Evolutionary conservation across 2,113 vertebrate genomes (phyloP), one percentile per base, ranked within the genome.

Genomic region (Mellivora capensis): DNA sequence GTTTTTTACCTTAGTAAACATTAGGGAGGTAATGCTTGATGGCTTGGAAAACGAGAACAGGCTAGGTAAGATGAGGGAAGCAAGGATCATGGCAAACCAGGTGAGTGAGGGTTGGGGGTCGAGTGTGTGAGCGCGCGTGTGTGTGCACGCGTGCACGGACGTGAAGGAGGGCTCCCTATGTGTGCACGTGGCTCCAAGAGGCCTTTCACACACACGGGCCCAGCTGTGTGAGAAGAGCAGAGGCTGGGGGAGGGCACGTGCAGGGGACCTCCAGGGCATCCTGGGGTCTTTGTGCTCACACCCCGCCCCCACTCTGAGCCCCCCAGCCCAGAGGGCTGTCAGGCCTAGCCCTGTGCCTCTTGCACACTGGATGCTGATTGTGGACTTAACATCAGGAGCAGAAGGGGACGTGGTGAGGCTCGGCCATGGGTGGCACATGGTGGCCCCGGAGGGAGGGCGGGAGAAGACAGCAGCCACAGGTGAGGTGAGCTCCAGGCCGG

Each of bases 281-380:
- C 5, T 10, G 62, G 72, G 37, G 79, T 64, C 42, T n/a, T 6
- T 47, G 17, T 21, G 42, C 74, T 49, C 27, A 1, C 0, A 6
- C 21, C 27, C 6, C 67, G n/a, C 39, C 83, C 39, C 15, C 14
- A 52, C 4, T 52, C 49, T 4, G 14, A 13, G 13, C 14, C 49
- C 14, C 14, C 49, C 14, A 10, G 2, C 1, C 0, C 9, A 54
- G 61, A 31, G 61, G 37, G 15, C 5, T 1, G 7, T 37, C 10
- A 2, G 31, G 52, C 11, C 34, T 37, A 23, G 5, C 3, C 15
- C 6, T 0, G 7, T 2, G 3, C 42, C 37, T 37, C 25, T 8
- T 39, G 77, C 29, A 1, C 0, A 0, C 1, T 5, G 39, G 72
- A 61, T 0, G 0, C 44, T 2, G 49, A 39, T 39, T 15, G 0